Evolutionary conservation across 2,888 invertebrate species (phyloP).

Genomic region (Melanostoma mellinum): DNA sequence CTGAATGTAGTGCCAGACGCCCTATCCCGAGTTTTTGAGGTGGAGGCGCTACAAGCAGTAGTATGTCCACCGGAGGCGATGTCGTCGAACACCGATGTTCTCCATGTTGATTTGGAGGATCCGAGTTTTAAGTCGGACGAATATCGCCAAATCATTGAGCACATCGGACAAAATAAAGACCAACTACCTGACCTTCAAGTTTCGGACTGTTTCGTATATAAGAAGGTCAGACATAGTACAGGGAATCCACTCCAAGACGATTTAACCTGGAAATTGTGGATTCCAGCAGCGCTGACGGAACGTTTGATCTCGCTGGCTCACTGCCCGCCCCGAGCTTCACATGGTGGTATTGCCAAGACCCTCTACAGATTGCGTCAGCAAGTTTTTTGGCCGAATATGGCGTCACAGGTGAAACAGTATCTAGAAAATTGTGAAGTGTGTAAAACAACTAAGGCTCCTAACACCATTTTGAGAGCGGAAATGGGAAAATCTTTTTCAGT

Average conservation of each 20-base stretch:
- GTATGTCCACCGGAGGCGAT: no score
- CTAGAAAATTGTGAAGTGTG: slow-evolving; percentile 8
- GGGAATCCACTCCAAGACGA: slow-evolving; percentile 13
- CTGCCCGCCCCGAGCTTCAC: not conserved
- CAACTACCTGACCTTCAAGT: slow-evolving; percentile 4
- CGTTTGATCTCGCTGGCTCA: not conserved
- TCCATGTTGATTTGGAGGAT: slow-evolving; percentile 7
- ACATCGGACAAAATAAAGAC: slow-evolving; percentile 1
- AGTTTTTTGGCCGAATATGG: no score
- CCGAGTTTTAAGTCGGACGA: not conserved
- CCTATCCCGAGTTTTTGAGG: not conserved
- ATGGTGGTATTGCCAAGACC: no score
- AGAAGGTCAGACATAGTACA: not conserved
- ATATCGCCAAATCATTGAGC: not conserved
- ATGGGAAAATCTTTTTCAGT: slow-evolving; percentile 17
- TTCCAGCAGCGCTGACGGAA: slow-evolving; percentile 4
- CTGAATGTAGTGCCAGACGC: slow-evolving; percentile 4
- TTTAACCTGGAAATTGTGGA: slow-evolving; percentile 14
- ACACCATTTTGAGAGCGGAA: not conserved
- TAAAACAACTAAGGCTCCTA: slow-evolving; percentile 14
- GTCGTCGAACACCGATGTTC: not conserved
- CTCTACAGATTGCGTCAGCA: no score
- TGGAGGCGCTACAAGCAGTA: not conserved
- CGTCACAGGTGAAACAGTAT: no score
- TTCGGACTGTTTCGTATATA: not conserved